Evolutionary conservation across 1,140 invertebrate genomes (phyloP).

Genomic region (Anadara kagoshimensis): DNA sequence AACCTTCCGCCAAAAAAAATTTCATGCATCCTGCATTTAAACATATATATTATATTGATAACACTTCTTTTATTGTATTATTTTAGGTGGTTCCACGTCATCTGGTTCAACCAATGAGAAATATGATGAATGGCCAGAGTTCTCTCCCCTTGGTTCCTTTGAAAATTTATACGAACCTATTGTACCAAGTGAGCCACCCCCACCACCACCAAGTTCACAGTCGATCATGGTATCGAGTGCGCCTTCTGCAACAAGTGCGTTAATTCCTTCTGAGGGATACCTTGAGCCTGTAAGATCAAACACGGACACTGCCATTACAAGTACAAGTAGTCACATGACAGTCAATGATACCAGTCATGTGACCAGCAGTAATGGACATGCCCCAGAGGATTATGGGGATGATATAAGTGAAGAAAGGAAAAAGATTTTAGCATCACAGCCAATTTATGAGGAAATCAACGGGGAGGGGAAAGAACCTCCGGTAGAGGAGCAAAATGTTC

Average conservation of each 20-base stretch:
- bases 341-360: constrained; percentile 7
- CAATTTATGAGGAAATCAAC: constrained; percentile 70
- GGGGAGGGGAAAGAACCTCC: constrained; percentile 46
- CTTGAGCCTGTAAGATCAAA: constrained; percentile 59
- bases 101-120: constrained; percentile 55
- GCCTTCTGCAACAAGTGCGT: constrained; percentile 51
- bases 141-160: constrained; percentile 64
- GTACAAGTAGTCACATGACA: not conserved
- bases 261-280: constrained; percentile 55
- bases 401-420: constrained; percentile 52
- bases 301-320: not conserved
- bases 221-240: constrained; percentile 10
- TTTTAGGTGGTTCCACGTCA: constrained; percentile 52
- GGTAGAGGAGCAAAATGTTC: not conserved
- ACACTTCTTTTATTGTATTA: not conserved
- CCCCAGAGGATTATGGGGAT: constrained; percentile 9
- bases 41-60: not conserved
- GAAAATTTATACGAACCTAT: constrained; percentile 70
- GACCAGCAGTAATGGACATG: not conserved
- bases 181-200: constrained; percentile 52
- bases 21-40: too few relatives aligned
- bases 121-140: constrained; percentile 53
- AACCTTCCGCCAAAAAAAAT: too few relatives aligned
- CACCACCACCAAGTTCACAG: constrained; percentile 35
- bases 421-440: constrained; percentile 60